A percentile compares a stretch with the other conserved stretches of the same genome.
phyloP scores from a whole-genome alignment of 2,113 vertebrate genomes.

The Caloenas nicobarica region DNA sequence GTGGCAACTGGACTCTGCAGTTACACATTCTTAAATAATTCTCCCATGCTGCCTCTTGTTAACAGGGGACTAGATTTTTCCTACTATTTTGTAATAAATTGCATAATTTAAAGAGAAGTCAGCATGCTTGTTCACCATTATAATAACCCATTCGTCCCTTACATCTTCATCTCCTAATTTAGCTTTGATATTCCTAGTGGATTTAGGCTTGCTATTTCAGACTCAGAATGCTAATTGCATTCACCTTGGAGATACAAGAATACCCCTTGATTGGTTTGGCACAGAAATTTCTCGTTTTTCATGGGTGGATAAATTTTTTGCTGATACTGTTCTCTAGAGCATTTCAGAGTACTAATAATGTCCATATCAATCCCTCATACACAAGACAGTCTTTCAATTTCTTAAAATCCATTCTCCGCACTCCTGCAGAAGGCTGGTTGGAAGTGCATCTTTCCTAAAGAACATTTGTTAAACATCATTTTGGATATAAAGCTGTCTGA shows the following conservation, averaged over 20 bases:
- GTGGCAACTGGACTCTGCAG: background rate
- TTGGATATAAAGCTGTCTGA: background rate
- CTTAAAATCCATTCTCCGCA: background rate
- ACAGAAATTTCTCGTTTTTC: background rate
- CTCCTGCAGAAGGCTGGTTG: background rate
- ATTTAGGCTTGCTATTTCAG: background rate
- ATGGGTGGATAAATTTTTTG: background rate
- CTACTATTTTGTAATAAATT: background rate
- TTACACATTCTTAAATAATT: background rate
- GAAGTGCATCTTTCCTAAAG: background rate
- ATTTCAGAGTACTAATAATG: background rate
- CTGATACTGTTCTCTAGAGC: background rate
- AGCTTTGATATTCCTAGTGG: background rate
- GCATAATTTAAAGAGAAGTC: background rate
- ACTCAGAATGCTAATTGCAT: background rate
- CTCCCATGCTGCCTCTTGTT: background rate
- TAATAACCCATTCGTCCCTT: background rate
- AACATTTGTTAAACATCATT: background rate
- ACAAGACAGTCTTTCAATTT: background rate
- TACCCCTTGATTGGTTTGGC: background rate
- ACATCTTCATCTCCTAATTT: background rate
- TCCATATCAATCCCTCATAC: background rate
- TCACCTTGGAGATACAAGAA: background rate
- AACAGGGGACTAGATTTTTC: background rate
- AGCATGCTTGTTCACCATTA: background rate